Conservation (phyloP, 2,797 vertebrate genomes). For the Hemibagrus guttatus region DNA sequence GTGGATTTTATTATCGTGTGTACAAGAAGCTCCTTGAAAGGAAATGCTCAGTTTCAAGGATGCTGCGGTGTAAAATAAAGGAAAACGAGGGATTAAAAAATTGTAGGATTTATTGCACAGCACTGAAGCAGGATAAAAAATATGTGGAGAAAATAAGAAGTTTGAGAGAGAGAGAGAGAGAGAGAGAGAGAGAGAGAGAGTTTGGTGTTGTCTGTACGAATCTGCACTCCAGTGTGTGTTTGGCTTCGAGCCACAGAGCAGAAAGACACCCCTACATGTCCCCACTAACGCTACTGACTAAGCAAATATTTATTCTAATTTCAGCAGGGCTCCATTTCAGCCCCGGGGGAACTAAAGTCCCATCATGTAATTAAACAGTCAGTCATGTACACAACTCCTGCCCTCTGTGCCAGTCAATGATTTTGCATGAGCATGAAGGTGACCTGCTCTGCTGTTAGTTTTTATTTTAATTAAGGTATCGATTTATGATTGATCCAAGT, state of each 20-base stretch:
- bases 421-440: constrained; percentile 37
- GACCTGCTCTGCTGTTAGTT: constrained; percentile 32
- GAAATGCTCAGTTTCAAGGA: neutral
- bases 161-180: neutral
- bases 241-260: neutral
- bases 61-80: neutral
- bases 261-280: constrained; percentile 25
- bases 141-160: neutral
- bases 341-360: constrained; percentile 29
- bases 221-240: neutral
- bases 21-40: neutral
- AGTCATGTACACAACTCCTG: constrained; percentile 4
- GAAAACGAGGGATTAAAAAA: neutral
- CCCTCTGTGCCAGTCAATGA: constrained; percentile 15
- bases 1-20: neutral
- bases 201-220: neutral
- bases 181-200: neutral
- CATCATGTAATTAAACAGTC: constrained; percentile 38
- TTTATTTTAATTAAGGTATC: constrained; percentile 36
- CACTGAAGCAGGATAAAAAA: neutral
- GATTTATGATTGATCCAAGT: constrained; percentile 32
- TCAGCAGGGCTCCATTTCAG: constrained; percentile 59
- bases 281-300: constrained; percentile 47
- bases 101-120: neutral
- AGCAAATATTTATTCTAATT: constrained; percentile 76